Evolutionary conservation across 2,797 vertebrate species (phyloP).

Genomic region (Darevskia mixta): DNA sequence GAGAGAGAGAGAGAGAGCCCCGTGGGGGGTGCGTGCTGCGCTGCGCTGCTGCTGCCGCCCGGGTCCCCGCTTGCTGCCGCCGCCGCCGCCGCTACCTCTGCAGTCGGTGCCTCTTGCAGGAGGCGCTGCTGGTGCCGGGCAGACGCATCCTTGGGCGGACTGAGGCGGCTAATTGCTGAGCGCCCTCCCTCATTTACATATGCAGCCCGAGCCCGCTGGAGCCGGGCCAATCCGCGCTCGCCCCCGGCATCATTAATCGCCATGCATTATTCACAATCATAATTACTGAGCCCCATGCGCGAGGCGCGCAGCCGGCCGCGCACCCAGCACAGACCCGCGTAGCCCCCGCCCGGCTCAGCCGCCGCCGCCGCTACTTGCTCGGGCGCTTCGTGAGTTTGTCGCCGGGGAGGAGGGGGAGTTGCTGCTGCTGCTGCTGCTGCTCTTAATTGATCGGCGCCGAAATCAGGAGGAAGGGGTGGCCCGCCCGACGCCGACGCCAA

Average conservation of each 20-base stretch:
- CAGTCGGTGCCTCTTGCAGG: conserved; percentile 59
- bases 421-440: neutral
- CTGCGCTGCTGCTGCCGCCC: conserved; percentile 43
- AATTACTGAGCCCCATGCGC: conserved; percentile 97
- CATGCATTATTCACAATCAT: conserved; percentile 97
- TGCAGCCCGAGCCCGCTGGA: conserved; percentile 93
- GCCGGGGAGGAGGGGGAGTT: neutral
- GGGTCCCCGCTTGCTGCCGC: conserved; percentile 1
- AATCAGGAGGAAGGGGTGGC: neutral
- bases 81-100: conserved; percentile 25
- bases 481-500: conserved; percentile 37
- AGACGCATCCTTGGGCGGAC: conserved; percentile 86
- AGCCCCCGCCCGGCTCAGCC: conserved; percentile 62
- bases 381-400: neutral
- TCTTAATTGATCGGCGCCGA: neutral
- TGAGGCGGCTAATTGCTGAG: conserved; percentile 93
- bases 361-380: conserved; percentile 40
- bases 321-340: conserved; percentile 77
- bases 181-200: conserved; percentile 94
- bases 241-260: conserved; percentile 89
- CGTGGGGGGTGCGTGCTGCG: conserved; percentile 36
- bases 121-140: conserved; percentile 75
- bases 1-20: conserved; percentile 67
- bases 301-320: conserved; percentile 86
- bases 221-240: conserved; percentile 93